Evolutionary conservation across 2,888 invertebrate genomes (phyloP).

Genomic region (Trachelus tabidus): DNA sequence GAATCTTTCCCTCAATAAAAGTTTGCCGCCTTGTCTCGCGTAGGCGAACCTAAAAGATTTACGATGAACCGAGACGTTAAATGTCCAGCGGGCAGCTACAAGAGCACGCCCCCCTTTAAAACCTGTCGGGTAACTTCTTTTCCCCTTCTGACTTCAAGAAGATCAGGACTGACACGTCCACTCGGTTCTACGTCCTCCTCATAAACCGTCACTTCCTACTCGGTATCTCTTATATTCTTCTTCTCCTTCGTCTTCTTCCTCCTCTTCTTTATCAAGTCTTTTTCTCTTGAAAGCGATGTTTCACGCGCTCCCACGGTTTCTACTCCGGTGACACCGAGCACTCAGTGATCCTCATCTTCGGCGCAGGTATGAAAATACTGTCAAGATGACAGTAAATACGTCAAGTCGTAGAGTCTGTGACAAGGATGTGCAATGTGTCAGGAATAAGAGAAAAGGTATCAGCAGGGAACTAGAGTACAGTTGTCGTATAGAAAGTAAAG

Average conservation of each 20-base stretch:
- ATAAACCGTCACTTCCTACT: slow-evolving; percentile 4
- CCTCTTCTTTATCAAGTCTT: neutral
- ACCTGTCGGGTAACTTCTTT: slow-evolving; percentile 49
- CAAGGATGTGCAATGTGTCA: neutral
- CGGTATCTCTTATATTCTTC: slow-evolving; percentile 1
- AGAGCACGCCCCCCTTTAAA: slow-evolving; percentile 41
- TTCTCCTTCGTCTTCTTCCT: neutral
- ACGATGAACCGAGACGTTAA: slow-evolving; percentile 30
- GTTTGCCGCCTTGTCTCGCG: neutral
- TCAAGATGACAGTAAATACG: neutral
- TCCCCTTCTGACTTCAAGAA: slow-evolving; percentile 18
- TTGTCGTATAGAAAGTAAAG: slow-evolving; percentile 11
- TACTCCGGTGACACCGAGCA: neutral
- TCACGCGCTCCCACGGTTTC: neutral
- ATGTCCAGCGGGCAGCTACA: slow-evolving; percentile 24
- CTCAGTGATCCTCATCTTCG: neutral
- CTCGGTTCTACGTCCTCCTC: slow-evolving; percentile 18
- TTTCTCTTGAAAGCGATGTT: neutral
- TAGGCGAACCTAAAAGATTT: slow-evolving; percentile 11
- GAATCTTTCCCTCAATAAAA: neutral
- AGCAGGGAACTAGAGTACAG: slow-evolving; percentile 8
- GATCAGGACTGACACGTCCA: slow-evolving; percentile 13
- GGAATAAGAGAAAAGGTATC: slow-evolving; percentile 9
- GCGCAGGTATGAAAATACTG: neutral
- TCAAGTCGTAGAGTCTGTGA: neutral